Evolutionary conservation across 2,113 vertebrate genomes (phyloP).

Genomic region (Urocitellus parryii): DNA sequence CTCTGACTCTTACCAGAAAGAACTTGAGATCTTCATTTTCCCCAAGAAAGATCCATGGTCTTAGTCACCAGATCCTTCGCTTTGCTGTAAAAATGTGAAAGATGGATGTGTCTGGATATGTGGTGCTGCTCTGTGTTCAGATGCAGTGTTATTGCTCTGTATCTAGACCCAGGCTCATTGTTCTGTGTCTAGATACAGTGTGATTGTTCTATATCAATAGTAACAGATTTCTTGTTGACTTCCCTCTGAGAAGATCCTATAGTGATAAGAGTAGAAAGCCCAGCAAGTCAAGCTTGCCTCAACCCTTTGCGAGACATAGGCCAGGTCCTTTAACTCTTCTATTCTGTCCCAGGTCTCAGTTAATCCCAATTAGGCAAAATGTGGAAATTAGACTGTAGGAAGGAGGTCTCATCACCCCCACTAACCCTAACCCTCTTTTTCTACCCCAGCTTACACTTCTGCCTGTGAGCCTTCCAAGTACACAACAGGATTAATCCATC

Average conservation of each 20-base stretch:
- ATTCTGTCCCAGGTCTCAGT: not conserved
- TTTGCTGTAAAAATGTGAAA: not conserved
- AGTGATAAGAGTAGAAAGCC: not conserved
- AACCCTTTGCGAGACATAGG: not conserved
- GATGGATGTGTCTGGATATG: too few relatives aligned
- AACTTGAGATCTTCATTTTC: not conserved
- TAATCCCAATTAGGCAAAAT: conserved; percentile 34
- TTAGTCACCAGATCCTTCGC: not conserved
- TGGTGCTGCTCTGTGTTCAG: not conserved
- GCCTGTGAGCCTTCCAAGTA: conserved; percentile 28
- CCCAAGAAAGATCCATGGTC: not conserved
- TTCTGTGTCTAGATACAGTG: not conserved
- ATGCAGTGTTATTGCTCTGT: not conserved
- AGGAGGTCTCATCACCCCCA: conserved; percentile 1
- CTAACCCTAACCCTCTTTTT: not conserved
- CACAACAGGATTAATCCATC: conserved; percentile 87
- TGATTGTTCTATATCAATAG: not conserved
- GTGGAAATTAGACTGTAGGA: not conserved
- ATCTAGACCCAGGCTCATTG: not conserved
- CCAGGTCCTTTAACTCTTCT: conserved; percentile 17
- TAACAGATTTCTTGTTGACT: not conserved
- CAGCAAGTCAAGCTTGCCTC: not conserved
- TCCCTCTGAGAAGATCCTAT: not conserved
- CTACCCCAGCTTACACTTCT: conserved; percentile 40
- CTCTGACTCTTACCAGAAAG: not conserved